Conservation (phyloP, 1,140 invertebrate species). For the Cyrtorhinus lividipennis region DNA sequence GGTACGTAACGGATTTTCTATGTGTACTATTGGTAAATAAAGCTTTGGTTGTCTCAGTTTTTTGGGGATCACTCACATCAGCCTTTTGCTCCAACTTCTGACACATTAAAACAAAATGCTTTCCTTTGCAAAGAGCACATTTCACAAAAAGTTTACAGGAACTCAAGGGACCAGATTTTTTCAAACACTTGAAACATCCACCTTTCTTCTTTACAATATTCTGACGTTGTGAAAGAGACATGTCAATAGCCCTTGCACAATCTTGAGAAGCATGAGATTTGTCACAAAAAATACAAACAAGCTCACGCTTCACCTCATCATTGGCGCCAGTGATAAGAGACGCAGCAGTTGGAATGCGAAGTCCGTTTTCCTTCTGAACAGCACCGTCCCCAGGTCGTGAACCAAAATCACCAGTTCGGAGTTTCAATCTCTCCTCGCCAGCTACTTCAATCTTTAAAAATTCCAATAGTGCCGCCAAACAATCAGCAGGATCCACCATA, state of each 20-base stretch:
- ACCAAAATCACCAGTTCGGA: conserved; percentile 24
- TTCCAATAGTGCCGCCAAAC: conserved; percentile 21
- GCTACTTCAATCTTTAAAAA: conserved; percentile 26
- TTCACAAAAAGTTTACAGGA: not conserved
- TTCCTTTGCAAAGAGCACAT: not conserved
- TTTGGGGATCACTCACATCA: not conserved
- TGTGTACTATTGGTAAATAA: not conserved
- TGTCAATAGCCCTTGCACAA: not conserved
- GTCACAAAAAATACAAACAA: not conserved
- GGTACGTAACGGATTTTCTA: not conserved
- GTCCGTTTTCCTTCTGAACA: not conserved
- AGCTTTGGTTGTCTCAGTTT: not conserved
- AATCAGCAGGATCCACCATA: not conserved
- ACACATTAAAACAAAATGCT: not conserved
- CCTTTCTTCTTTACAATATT: not conserved
- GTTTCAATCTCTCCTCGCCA: conserved; percentile 24
- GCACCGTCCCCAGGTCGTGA: no score
- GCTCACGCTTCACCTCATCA: no score
- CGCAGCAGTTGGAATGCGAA: not conserved
- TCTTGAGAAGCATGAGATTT: not conserved
- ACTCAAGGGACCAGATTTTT: not conserved
- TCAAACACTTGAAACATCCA: not conserved
- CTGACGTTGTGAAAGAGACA: not conserved
- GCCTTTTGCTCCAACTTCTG: not conserved
- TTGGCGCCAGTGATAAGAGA: not conserved